Evolutionary conservation across 1,140 invertebrate genomes (phyloP).

Genomic region (Globodera rostochiensis): DNA sequence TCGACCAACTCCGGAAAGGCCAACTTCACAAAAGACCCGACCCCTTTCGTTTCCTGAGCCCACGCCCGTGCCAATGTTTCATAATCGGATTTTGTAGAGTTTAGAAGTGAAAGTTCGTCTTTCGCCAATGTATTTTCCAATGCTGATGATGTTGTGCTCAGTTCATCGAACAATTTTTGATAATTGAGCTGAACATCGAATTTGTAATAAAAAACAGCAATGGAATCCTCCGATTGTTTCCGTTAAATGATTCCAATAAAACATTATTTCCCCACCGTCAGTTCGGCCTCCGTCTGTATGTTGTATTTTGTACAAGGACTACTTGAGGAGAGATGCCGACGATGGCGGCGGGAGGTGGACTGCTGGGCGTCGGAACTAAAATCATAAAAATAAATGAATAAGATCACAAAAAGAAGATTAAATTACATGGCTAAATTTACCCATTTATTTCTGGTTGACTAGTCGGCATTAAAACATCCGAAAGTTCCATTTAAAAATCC

Average conservation of each 20-base stretch:
- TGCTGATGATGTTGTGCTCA: background rate
- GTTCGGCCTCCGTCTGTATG: slow-evolving; percentile 39
- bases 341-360: slow-evolving; percentile 43
- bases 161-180: slow-evolving; percentile 3
- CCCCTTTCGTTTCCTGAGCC: slow-evolving; percentile 59
- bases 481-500: background rate
- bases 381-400: too few species aligned
- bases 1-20: slow-evolving; percentile 76
- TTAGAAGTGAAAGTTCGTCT: background rate
- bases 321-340: slow-evolving; percentile 3
- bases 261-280: slow-evolving; percentile 26
- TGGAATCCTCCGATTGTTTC: background rate
- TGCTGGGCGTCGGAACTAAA: slow-evolving; percentile 26
- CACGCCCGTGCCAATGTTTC: background rate
- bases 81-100: background rate
- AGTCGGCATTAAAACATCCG: background rate
- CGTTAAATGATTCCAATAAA: too few species aligned
- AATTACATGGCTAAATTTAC: background rate
- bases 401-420: too few species aligned
- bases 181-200: slow-evolving; percentile 12
- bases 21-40: slow-evolving; percentile 76
- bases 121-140: slow-evolving; percentile 12
- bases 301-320: slow-evolving; percentile 41
- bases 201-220: slow-evolving; percentile 20
- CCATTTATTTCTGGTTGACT: background rate